Evolutionary conservation across 1,140 invertebrate genomes (phyloP), one percentile per base, ranked within the genome.

Genomic region (Hyphantria cunea): DNA sequence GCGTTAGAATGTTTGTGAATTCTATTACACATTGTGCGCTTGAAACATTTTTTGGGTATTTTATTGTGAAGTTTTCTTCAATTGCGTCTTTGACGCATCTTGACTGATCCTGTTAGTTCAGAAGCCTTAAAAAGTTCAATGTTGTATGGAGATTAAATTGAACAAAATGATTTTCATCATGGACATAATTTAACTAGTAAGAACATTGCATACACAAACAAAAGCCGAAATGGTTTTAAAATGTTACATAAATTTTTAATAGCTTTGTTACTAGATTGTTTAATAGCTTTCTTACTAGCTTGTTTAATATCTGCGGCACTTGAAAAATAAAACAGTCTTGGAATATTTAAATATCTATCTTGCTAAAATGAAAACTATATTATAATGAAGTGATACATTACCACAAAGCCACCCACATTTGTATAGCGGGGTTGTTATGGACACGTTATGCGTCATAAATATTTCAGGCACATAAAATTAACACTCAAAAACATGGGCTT

Each of bases 391-490:
- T 86, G 83, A 87, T 87, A 87, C 74, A 76, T 86, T 85, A 86
- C 75, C 72, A 76, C 66, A 72, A 84, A 83, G 68, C 86, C 86
- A 89, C 87, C 87, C 84, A 87, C 83, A 88, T 88, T 88, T 89
- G 82, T 86, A 86, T 88, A 82, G 84, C 74, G 56, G 70, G 76
- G 79, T 85, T 85, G 86, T 89, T 88, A 86, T 79, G 82, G 75
- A 76, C 78, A 77, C 82, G 83, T 89, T 85, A 89, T 90, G 88
- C 80, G 80, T 89, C 88, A 90, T 89, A 90, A 90, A 90, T 87
- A 88, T 87, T 90, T 90, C 84, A 79, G 80, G 79, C 87, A 89
- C 86, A 84, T 90, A 87, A 90, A 90, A 89, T 89, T 90, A 89
- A 90, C 88, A 86, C 84, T 82, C 81, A 86, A 87, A 87, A 90